Percentiles rank a stretch among this genome's conserved stretches.
Evolutionary conservation across 2,797 vertebrate genomes (phyloP).

Genomic region (Harpagifer antarcticus): DNA sequence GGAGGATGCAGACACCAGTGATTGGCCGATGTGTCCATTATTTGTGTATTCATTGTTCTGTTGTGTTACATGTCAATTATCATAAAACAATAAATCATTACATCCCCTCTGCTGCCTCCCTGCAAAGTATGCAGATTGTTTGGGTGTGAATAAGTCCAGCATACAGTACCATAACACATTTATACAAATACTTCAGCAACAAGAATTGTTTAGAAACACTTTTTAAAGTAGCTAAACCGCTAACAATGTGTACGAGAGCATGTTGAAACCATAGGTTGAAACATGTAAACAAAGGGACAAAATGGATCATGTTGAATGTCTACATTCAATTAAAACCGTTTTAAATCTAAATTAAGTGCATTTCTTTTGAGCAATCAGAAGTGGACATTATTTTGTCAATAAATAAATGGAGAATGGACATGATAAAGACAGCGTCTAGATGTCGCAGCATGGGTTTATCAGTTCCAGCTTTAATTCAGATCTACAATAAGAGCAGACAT

Average conservation of each 20-base stretch:
- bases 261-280: background rate
- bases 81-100: conserved; percentile 64
- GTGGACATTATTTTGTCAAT: conserved; percentile 26
- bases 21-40: conserved; percentile 26
- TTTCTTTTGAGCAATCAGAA: conserved; percentile 39
- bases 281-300: conserved; percentile 23
- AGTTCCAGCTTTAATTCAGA: conserved; percentile 78
- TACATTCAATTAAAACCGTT: conserved; percentile 24
- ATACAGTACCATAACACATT: conserved; percentile 9
- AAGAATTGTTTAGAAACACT: background rate
- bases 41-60: conserved; percentile 45
- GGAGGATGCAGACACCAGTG: conserved; percentile 25
- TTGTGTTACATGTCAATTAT: conserved; percentile 57
- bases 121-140: conserved; percentile 10
- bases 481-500: conserved; percentile 81
- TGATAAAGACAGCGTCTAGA: conserved; percentile 46
- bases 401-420: conserved; percentile 20
- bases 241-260: background rate
- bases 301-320: background rate
- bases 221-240: background rate
- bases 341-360: conserved; percentile 20
- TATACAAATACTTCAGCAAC: conserved; percentile 21
- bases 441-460: conserved; percentile 40
- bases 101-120: conserved; percentile 26
- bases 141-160: conserved; percentile 3